A percentile compares a stretch with the other conserved stretches of the same genome.
These are phyloP conservation scores for Acipenser transmontanus DNA, from an alignment of 2,797 vertebrate species.

Conservation along the genomic window DNA sequence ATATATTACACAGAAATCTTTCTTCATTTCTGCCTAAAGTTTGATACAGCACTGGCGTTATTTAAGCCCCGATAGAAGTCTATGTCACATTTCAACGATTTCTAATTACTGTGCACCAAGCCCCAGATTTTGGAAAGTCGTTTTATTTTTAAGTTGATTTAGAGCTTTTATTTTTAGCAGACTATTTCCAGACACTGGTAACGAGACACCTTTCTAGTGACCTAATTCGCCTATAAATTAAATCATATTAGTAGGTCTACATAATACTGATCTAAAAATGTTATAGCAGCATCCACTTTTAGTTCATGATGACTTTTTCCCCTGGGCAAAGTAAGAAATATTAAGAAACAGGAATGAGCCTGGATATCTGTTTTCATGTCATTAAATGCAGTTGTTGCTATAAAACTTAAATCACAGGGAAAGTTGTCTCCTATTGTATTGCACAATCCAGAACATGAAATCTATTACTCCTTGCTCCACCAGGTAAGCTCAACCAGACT, in stretches of 20 bases:
- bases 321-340: not conserved
- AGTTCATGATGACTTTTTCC: not conserved
- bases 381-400: no score
- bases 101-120: constrained; percentile 9
- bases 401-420: no score
- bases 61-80: not conserved
- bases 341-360: not conserved
- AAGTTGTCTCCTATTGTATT: no score
- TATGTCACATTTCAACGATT: constrained; percentile 7
- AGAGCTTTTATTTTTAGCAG: constrained; percentile 13
- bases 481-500: no score
- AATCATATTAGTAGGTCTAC: constrained; percentile 1
- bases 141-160: constrained; percentile 12
- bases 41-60: not conserved
- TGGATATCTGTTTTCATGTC: no score
- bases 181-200: constrained; percentile 2
- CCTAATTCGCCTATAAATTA: constrained; percentile 15
- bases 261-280: constrained; percentile 1
- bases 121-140: not conserved
- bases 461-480: no score
- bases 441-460: no score
- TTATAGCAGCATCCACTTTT: not conserved
- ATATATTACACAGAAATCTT: constrained; percentile 2
- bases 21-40: not conserved
- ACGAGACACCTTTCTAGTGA: constrained; percentile 7